Conservation (phyloP, 2,888 invertebrate genomes). For the Phrixothrix hirtus region DNA sequence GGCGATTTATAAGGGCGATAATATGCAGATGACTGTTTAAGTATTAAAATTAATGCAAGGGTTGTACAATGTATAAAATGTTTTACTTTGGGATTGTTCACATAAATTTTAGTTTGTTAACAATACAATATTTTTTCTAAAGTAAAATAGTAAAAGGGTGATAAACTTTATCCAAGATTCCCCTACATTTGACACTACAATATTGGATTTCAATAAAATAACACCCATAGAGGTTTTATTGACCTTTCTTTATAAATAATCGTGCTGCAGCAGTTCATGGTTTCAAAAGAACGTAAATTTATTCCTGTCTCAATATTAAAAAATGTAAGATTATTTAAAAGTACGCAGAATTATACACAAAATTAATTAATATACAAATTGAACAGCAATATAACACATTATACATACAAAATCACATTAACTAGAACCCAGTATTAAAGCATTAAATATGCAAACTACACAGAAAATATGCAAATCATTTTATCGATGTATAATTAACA, state of each 20-base stretch:
- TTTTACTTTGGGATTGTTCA: too few relatives aligned
- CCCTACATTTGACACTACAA: too few relatives aligned
- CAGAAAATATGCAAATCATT: slow-evolving; percentile 39
- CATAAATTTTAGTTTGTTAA: too few relatives aligned
- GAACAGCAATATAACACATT: neutral
- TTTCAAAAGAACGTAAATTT: too few relatives aligned
- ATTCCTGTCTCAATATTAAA: neutral
- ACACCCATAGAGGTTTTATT: too few relatives aligned
- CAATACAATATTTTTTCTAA: too few relatives aligned
- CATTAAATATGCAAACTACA: slow-evolving; percentile 33
- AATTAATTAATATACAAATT: neutral
- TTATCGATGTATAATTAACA: slow-evolving; percentile 50
- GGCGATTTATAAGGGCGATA: slow-evolving; percentile 26
- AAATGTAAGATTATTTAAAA: neutral
- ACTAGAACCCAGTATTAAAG: neutral
- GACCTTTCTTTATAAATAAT: too few relatives aligned
- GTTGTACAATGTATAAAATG: neutral
- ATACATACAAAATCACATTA: neutral
- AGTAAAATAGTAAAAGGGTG: too few relatives aligned
- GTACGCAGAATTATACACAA: neutral
- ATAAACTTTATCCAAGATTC: too few relatives aligned
- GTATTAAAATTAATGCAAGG: neutral
- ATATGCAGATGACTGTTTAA: slow-evolving; percentile 1
- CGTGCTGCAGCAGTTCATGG: too few relatives aligned
- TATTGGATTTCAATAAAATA: too few relatives aligned